Percentiles rank a stretch among this genome's conserved stretches.
These are phyloP conservation scores for Nothocercus nigrocapillus DNA, from an alignment of 2,113 vertebrate species.

Conservation along the genomic window DNA sequence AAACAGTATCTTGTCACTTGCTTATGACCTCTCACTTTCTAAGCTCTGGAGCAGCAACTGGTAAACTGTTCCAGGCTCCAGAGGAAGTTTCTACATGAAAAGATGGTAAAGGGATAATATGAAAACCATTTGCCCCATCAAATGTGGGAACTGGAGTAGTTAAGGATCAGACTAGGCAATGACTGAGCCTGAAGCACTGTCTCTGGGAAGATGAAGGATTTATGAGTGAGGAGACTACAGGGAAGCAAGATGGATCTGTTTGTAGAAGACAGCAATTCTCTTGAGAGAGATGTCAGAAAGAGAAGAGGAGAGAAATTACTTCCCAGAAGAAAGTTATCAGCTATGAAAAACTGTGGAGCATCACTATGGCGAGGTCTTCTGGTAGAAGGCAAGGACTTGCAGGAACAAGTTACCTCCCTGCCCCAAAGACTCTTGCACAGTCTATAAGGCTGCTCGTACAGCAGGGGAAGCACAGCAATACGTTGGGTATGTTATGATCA, in stretches of 20 bases:
- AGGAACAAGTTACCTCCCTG: not conserved
- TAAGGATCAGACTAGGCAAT: not conserved
- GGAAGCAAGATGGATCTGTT: slow-evolving; percentile 22
- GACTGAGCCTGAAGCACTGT: not conserved
- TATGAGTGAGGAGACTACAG: slow-evolving; percentile 22
- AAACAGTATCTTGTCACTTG: not conserved
- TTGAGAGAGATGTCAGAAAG: not conserved
- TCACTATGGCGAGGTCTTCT: not conserved
- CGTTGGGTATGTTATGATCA: not conserved
- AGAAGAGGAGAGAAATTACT: not conserved
- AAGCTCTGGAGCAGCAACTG: not conserved
- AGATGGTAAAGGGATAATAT: not conserved
- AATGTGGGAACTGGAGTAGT: not conserved
- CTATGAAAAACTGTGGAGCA: not conserved
- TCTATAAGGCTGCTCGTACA: not conserved
- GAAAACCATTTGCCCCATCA: slow-evolving; percentile 13
- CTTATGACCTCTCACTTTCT: not conserved
- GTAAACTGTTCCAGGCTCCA: not conserved
- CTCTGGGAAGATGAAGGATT: slow-evolving; percentile 45
- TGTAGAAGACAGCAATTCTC: slow-evolving; percentile 15
- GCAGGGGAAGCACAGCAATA: not conserved
- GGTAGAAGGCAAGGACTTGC: not conserved
- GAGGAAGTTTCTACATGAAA: not conserved
- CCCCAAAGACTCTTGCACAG: not conserved
- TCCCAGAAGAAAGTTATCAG: slow-evolving; percentile 3